Evolutionary conservation across 2,888 invertebrate species (phyloP).

Genomic region (Geotrupes spiniger): DNA sequence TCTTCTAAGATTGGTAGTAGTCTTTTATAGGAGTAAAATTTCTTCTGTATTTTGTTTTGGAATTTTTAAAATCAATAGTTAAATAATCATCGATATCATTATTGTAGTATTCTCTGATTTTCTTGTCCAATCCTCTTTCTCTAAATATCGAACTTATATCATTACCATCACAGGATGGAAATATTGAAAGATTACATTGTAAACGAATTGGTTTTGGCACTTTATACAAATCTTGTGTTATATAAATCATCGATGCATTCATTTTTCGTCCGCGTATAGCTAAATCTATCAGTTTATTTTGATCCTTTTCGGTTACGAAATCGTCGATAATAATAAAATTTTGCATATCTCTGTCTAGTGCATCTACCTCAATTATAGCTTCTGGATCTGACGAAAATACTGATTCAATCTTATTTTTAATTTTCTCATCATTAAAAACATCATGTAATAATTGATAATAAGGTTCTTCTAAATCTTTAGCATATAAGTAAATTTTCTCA

Average conservation of each 20-base stretch:
- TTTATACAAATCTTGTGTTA: conserved; percentile 17
- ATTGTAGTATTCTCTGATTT: no score
- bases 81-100: conserved; percentile 8
- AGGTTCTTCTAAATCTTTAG: no score
- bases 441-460: no score
- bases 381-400: conserved; percentile 2
- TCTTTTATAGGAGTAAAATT: no score
- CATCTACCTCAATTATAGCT: conserved; percentile 6
- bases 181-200: conserved; percentile 17
- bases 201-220: conserved; percentile 17
- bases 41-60: no score
- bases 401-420: conserved; percentile 3
- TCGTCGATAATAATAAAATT: conserved; percentile 1
- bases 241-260: no score
- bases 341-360: conserved; percentile 5
- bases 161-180: conserved; percentile 16
- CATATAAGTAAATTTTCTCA: no score
- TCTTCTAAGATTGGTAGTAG: no score
- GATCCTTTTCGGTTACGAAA: no score
- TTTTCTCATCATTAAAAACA: conserved; percentile 11
- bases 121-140: no score
- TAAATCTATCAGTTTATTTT: conserved; percentile 8
- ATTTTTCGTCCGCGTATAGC: conserved; percentile 8
- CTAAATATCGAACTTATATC: no score
- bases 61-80: conserved; percentile 17